A percentile compares a stretch with the other conserved stretches of the same genome.
These are phyloP conservation scores for Lepisosteus oculatus DNA, from an alignment of 2,113 vertebrate genomes.

Conservation along the genomic window DNA sequence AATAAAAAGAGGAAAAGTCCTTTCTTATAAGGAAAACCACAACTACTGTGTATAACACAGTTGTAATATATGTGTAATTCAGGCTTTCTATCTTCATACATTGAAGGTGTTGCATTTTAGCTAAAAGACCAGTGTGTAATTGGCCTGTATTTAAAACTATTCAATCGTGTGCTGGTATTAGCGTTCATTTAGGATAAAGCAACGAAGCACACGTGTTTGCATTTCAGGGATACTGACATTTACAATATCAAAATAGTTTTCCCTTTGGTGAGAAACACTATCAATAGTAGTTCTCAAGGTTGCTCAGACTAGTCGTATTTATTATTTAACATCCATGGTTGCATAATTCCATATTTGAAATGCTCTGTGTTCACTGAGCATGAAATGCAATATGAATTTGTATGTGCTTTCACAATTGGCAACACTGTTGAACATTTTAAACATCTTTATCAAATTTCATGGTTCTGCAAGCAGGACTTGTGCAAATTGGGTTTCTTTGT, in stretches of 20 bases:
- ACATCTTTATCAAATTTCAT: constrained; percentile 49
- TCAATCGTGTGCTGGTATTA: neutral
- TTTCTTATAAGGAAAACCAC: no score
- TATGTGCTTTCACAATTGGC: constrained; percentile 43
- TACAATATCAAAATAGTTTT: neutral
- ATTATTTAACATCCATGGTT: constrained; percentile 22
- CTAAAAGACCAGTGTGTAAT: neutral
- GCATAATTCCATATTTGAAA: constrained; percentile 43
- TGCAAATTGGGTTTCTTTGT: constrained; percentile 26
- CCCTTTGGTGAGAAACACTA: neutral
- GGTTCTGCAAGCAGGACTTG: constrained; percentile 38
- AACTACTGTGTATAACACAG: no score
- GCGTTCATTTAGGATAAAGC: neutral
- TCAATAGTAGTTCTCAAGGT: neutral
- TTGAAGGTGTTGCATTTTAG: neutral
- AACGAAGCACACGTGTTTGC: neutral
- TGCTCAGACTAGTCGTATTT: constrained; percentile 8
- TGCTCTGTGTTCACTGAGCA: constrained; percentile 48
- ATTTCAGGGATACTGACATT: neutral
- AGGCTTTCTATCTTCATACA: no score
- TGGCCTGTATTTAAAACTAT: neutral
- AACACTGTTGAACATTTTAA: constrained; percentile 48
- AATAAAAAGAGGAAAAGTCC: no score
- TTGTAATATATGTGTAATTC: no score
- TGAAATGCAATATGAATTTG: constrained; percentile 58